Evolutionary conservation across 2,888 invertebrate species (phyloP).

Genomic region (Leptarthrus brevirostris): DNA sequence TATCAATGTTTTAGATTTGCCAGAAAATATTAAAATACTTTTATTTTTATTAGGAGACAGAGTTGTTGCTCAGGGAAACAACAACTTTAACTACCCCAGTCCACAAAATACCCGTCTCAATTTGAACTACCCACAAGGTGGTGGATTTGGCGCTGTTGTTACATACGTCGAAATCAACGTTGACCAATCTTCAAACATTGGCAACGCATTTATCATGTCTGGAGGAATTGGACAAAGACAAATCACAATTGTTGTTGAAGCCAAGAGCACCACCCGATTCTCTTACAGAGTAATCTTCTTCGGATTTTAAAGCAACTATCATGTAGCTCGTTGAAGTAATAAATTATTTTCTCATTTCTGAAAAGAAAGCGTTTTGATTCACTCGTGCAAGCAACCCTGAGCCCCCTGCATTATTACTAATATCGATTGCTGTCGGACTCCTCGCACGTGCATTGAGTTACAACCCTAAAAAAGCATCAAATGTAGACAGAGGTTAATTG

Average conservation of each 20-base stretch:
- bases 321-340: too few relatives aligned
- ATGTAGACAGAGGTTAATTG: constrained; percentile 41
- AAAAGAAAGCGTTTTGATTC: too few relatives aligned
- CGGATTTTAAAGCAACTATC: background rate
- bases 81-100: constrained; percentile 12
- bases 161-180: constrained; percentile 41
- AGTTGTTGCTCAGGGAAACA: constrained; percentile 37
- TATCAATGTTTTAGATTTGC: too few relatives aligned
- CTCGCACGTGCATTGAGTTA: constrained; percentile 18
- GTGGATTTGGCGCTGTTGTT: constrained; percentile 20
- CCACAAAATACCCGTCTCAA: constrained; percentile 42
- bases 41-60: constrained; percentile 12
- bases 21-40: too few relatives aligned
- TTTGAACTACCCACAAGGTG: constrained; percentile 38
- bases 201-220: constrained; percentile 37
- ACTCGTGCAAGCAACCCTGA: too few relatives aligned
- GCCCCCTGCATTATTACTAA: background rate
- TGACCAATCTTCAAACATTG: constrained; percentile 48
- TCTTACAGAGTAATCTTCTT: background rate
- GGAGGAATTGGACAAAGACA: constrained; percentile 51
- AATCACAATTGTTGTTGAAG: constrained; percentile 46
- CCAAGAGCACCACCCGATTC: constrained; percentile 55
- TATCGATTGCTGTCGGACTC: too few relatives aligned
- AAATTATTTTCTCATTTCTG: too few relatives aligned
- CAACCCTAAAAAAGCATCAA: constrained; percentile 8